These are phyloP conservation scores for Drosophila chauvacae DNA, from an alignment of 1,140 invertebrate species.

Conservation along the genomic window DNA sequence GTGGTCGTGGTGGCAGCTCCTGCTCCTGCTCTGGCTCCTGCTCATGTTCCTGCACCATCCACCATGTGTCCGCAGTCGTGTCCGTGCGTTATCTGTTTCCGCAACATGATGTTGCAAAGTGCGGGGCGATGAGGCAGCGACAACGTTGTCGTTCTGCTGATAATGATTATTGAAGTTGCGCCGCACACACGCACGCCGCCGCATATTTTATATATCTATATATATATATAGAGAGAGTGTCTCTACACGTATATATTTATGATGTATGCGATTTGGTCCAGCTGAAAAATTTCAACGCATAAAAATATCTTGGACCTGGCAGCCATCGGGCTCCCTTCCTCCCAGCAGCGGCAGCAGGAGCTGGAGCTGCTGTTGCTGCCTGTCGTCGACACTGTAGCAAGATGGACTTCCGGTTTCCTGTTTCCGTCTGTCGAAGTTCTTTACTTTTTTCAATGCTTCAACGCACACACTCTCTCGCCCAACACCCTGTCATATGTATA, in stretches of 20 bases:
- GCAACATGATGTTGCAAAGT: slow-evolving; percentile 77
- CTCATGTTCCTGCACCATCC: slow-evolving; percentile 23
- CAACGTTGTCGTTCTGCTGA: slow-evolving; percentile 61
- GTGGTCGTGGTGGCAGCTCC: slow-evolving; percentile 3
- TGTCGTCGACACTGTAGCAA: slow-evolving; percentile 83
- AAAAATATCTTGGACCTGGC: slow-evolving; percentile 79
- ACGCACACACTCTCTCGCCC: slow-evolving; percentile 50
- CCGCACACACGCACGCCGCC: slow-evolving; percentile 36
- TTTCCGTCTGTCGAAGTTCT: slow-evolving; percentile 84
- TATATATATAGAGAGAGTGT: slow-evolving; percentile 4
- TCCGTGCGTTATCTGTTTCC: slow-evolving; percentile 82
- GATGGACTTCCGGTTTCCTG: slow-evolving; percentile 85
- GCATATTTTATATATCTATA: slow-evolving; percentile 16
- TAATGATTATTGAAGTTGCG: slow-evolving; percentile 82
- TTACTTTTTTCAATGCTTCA: slow-evolving; percentile 81
- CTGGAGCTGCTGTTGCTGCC: slow-evolving; percentile 43
- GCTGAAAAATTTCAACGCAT: slow-evolving; percentile 83
- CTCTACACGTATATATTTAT: slow-evolving; percentile 34
- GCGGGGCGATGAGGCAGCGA: slow-evolving; percentile 50
- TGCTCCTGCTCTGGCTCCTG: not conserved
- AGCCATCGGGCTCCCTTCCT: slow-evolving; percentile 5
- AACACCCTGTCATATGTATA: slow-evolving; percentile 63
- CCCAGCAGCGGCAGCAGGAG: slow-evolving; percentile 1
- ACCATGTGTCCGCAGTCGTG: slow-evolving; percentile 61
- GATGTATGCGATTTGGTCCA: slow-evolving; percentile 78